These are phyloP conservation scores for Pseudomugil gertrudae DNA, from an alignment of 2,797 vertebrate species.

Conservation along the genomic window DNA sequence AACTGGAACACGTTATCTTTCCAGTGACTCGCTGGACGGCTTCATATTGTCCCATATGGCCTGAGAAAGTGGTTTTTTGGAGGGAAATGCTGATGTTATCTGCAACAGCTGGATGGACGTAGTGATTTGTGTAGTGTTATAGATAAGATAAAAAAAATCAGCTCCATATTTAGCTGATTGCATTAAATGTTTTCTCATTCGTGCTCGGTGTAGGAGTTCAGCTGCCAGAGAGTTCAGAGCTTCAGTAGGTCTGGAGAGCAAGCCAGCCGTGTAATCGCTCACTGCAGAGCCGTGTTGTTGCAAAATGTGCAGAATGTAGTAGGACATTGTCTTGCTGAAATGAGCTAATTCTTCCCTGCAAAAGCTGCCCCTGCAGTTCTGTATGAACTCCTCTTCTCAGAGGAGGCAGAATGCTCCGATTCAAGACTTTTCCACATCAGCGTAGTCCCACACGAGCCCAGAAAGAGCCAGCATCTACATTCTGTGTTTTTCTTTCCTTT, in stretches of 20 bases:
- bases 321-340: neutral
- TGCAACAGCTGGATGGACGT: neutral
- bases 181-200: neutral
- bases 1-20: slow-evolving; percentile 41
- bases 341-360: neutral
- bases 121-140: too few relatives aligned
- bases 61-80: neutral
- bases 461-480: neutral
- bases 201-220: neutral
- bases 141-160: neutral
- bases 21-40: slow-evolving; percentile 10
- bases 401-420: too few relatives aligned
- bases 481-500: neutral
- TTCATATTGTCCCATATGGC: neutral
- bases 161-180: neutral
- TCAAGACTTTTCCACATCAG: neutral
- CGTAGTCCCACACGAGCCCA: neutral
- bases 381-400: neutral
- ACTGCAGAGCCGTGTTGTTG: too few relatives aligned
- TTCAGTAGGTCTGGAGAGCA: too few relatives aligned
- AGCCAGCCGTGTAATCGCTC: too few relatives aligned
- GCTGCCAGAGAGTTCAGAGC: too few relatives aligned
- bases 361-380: neutral
- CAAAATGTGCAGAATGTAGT: too few relatives aligned
- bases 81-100: neutral